Percentiles rank a stretch among this genome's conserved stretches.
Evolutionary conservation across 1,140 invertebrate genomes (phyloP).

Genomic region (Drosophila prosaltans): DNA sequence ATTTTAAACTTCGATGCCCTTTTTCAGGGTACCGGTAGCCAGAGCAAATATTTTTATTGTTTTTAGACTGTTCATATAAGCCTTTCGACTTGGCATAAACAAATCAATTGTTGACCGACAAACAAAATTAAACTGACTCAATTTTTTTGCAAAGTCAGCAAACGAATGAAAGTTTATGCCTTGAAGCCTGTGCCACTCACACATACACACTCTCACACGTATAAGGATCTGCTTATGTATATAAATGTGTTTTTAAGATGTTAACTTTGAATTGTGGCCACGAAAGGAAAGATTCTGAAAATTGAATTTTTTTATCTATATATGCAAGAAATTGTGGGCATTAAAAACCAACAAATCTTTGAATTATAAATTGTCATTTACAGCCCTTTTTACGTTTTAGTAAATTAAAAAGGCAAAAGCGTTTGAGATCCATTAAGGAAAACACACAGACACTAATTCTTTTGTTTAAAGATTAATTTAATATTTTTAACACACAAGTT

Average conservation of each 20-base stretch:
- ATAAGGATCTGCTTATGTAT: neutral
- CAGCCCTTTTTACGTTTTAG: conserved; percentile 33
- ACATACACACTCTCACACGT: neutral
- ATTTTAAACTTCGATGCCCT: neutral
- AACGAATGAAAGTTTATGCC: conserved; percentile 3
- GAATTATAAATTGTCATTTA: conserved; percentile 50
- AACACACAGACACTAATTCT: conserved; percentile 12
- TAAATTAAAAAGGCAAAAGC: conserved; percentile 21
- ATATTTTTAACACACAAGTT: conserved; percentile 26
- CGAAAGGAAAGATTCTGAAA: neutral
- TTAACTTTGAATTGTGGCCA: neutral
- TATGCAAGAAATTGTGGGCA: neutral
- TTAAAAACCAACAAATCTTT: conserved; percentile 24
- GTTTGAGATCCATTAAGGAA: conserved; percentile 10
- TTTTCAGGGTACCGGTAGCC: conserved; percentile 49
- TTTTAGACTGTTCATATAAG: conserved; percentile 22
- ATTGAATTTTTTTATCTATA: neutral
- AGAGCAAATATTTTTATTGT: conserved; percentile 63
- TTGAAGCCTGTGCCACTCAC: neutral
- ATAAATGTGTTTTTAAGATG: neutral
- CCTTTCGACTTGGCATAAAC: conserved; percentile 37
- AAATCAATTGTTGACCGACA: conserved; percentile 25
- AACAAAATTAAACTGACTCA: conserved; percentile 19
- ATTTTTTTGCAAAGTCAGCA: conserved; percentile 34
- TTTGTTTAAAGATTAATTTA: conserved; percentile 42